A percentile compares a stretch with the other conserved stretches of the same genome.
phyloP scores from a whole-genome alignment of 1,140 invertebrate species.

The Drosophila ercepeae region DNA sequence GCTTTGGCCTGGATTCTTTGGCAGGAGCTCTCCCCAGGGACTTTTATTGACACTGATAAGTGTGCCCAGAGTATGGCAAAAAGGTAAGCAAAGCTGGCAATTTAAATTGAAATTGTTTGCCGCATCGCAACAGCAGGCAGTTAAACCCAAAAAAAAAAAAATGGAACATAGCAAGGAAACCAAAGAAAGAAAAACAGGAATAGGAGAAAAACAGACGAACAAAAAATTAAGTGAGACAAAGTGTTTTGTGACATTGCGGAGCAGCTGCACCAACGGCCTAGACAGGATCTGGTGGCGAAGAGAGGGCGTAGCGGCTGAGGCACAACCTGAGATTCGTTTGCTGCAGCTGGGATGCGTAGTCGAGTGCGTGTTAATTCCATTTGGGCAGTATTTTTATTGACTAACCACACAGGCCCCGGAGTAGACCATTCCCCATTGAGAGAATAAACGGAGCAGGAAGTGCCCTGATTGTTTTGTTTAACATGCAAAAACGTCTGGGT shows the following conservation, averaged over 20 bases:
- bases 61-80: conserved; percentile 71
- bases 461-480: conserved; percentile 71
- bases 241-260: conserved; percentile 75
- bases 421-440: conserved; percentile 33
- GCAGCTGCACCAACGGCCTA: conserved; percentile 9
- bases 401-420: conserved; percentile 56
- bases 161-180: conserved; percentile 1
- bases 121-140: conserved; percentile 71
- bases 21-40: conserved; percentile 57
- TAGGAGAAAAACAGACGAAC: conserved; percentile 47
- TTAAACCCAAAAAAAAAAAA: conserved; percentile 44
- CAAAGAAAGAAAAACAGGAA: conserved; percentile 29
- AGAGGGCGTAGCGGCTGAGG: conserved; percentile 13
- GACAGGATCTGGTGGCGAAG: not conserved
- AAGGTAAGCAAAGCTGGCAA: conserved; percentile 79
- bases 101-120: conserved; percentile 81
- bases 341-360: conserved; percentile 23
- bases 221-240: conserved; percentile 81
- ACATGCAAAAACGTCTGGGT: conserved; percentile 39
- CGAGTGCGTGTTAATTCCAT: conserved; percentile 73
- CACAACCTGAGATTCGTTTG: conserved; percentile 29
- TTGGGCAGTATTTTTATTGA: conserved; percentile 77
- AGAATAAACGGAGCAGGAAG: conserved; percentile 19
- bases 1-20: conserved; percentile 29
- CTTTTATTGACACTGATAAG: conserved; percentile 82